Evolutionary conservation across 2,888 invertebrate species (phyloP).

Genomic region (Ochropleura leucogaster): DNA sequence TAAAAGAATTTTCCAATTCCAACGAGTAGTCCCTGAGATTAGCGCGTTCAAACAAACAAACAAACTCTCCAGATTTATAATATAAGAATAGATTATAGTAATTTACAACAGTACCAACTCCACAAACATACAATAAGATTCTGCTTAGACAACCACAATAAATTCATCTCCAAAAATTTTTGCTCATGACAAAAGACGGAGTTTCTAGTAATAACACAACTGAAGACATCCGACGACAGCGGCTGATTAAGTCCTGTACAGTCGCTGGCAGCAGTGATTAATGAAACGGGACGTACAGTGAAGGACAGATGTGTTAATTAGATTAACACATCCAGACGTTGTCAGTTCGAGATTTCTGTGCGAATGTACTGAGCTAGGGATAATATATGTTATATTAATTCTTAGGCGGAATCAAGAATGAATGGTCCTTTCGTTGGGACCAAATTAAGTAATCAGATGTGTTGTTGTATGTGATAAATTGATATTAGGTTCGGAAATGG

Average conservation of each 20-base stretch:
- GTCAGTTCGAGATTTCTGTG: slow-evolving; percentile 68
- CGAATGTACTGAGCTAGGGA: slow-evolving; percentile 60
- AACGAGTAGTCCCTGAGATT: too few species aligned
- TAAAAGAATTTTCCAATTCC: too few species aligned
- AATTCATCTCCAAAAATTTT: slow-evolving; percentile 55
- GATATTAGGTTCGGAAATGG: slow-evolving; percentile 7
- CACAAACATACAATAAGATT: slow-evolving; percentile 1
- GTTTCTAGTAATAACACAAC: slow-evolving; percentile 64
- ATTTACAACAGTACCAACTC: neutral
- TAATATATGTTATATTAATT: slow-evolving; percentile 67
- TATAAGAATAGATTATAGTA: too few species aligned
- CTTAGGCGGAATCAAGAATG: slow-evolving; percentile 63
- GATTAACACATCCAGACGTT: slow-evolving; percentile 74
- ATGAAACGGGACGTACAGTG: slow-evolving; percentile 75
- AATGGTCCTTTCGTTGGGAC: slow-evolving; percentile 43
- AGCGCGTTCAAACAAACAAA: too few species aligned
- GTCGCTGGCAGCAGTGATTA: slow-evolving; percentile 76
- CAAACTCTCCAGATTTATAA: too few species aligned
- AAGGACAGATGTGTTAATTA: slow-evolving; percentile 82
- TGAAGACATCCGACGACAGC: slow-evolving; percentile 68
- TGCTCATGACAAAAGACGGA: slow-evolving; percentile 54
- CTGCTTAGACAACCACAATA: slow-evolving; percentile 16
- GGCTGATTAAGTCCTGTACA: slow-evolving; percentile 69
- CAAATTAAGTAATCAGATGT: slow-evolving; percentile 60
- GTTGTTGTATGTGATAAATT: slow-evolving; percentile 48